Evolutionary conservation across 2,797 vertebrate genomes (phyloP), one percentile per base, ranked within the genome.

Genomic region (Acipenser transmontanus): DNA sequence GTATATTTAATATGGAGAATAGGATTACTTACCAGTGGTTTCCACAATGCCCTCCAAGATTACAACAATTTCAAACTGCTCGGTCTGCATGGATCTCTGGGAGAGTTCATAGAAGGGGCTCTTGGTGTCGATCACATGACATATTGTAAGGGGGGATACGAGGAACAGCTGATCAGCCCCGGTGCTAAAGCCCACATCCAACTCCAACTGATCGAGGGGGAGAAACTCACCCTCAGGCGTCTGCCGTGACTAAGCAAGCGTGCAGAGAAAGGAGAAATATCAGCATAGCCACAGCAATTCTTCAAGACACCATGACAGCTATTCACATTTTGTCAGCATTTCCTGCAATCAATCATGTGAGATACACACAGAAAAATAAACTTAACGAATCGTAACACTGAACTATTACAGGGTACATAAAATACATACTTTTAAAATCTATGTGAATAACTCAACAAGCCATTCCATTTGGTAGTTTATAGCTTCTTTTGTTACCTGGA

Each of bases 71-170:
- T 99, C 96, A 69, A 99, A 98, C 85, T 99, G 97, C 85, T 99
- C 97, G 0, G 84, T 97, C 72, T 95, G 95, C 94, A 99, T 98
- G 90, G 96, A 97, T 77, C 93, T 91, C 88, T 98, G 95, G 12
- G 96, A 98, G 63, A 99, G 92, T 73, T 98, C 96, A 71, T 99
- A 98, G 89, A 99, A 98, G 74, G 97, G 97, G 88, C 97, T 99
- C 88, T 98, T 98, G 87, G 93, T 85, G 80, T 99, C 96, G 48
- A 99, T 99, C 87, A 98, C 94, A 71, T 99, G 97, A 89, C 96
- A 98, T 89, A 99, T 99, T 49, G 97, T 99, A 78, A 98, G 97
- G 0, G 97, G 97, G 47, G 97, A 99, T 81, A 99, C 97, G 70
- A 99, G 95, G 84, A 98, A 99, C 69, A 99, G 96, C 88, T 99